These are phyloP conservation scores for Penelope pileata DNA, from an alignment of 2,113 vertebrate genomes.

Conservation along the genomic window DNA sequence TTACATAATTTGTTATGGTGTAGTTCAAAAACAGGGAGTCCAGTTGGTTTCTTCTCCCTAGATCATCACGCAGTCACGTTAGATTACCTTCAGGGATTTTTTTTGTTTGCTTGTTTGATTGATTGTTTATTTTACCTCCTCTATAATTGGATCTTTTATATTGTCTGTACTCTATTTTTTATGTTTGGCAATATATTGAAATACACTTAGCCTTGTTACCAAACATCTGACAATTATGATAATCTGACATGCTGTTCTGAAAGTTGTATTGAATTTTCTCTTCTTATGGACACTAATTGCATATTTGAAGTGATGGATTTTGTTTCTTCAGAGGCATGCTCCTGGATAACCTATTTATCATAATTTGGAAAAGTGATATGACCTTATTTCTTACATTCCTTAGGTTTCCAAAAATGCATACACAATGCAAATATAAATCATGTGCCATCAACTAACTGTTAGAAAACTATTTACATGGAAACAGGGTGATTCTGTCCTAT, in stretches of 20 bases:
- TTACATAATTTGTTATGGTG: not conserved
- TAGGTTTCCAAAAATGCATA: conserved; percentile 16
- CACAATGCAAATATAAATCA: conserved; percentile 42
- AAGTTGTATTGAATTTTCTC: conserved; percentile 64
- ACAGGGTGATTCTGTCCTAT: not conserved
- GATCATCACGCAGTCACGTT: conserved; percentile 10
- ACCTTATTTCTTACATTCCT: conserved; percentile 27
- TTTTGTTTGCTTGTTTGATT: not conserved
- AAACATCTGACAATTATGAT: conserved; percentile 54
- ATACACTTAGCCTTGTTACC: conserved; percentile 40
- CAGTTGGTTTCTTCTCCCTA: conserved; percentile 16
- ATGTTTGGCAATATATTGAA: conserved; percentile 39
- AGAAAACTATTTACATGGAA: not conserved
- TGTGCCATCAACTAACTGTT: conserved; percentile 17
- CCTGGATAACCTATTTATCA: conserved; percentile 50
- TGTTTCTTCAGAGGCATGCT: conserved; percentile 14
- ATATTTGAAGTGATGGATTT: conserved; percentile 50
- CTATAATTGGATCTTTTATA: conserved; percentile 10
- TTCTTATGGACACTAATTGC: conserved; percentile 56
- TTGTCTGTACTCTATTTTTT: not conserved
- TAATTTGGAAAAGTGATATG: conserved; percentile 17
- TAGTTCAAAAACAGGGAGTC: conserved; percentile 29
- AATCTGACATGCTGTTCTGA: conserved; percentile 38
- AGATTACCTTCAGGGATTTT: conserved; percentile 14
- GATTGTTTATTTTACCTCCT: not conserved